Evolutionary conservation across 2,797 vertebrate species (phyloP).

Genomic region (Lagorchestes hirsutus): DNA sequence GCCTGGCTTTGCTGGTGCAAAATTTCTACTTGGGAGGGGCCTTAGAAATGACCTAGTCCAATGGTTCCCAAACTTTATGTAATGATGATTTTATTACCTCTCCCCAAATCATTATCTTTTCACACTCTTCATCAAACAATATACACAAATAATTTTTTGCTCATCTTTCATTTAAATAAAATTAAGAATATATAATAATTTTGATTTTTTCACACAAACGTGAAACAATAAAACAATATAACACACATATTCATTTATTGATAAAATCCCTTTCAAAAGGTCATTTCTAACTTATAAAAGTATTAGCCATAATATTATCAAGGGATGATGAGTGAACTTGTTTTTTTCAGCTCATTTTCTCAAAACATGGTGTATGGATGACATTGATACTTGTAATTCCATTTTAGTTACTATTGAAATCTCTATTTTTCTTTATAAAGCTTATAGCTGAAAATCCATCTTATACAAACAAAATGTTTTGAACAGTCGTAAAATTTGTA

Average conservation of each 20-base stretch:
- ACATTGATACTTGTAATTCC: neutral
- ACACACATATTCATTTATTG: neutral
- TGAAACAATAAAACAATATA: neutral
- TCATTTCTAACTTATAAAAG: neutral
- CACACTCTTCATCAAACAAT: neutral
- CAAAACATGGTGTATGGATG: neutral
- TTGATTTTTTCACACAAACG: neutral
- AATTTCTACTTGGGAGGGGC: neutral
- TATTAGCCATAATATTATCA: neutral
- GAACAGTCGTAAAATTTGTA: neutral
- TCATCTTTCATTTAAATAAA: neutral
- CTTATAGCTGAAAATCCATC: neutral
- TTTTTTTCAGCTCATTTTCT: neutral
- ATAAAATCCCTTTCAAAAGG: neutral
- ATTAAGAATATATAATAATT: neutral
- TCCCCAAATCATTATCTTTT: neutral
- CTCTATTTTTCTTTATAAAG: neutral
- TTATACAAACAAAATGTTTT: neutral
- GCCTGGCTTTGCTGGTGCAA: neutral
- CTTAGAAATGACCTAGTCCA: neutral
- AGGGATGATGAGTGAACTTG: neutral
- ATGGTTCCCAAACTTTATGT: neutral
- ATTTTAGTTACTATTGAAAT: neutral
- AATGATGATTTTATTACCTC: neutral
- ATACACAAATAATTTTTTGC: neutral